phyloP scores from a whole-genome alignment of 2,888 invertebrate genomes.

The Apamea monoglypha region DNA sequence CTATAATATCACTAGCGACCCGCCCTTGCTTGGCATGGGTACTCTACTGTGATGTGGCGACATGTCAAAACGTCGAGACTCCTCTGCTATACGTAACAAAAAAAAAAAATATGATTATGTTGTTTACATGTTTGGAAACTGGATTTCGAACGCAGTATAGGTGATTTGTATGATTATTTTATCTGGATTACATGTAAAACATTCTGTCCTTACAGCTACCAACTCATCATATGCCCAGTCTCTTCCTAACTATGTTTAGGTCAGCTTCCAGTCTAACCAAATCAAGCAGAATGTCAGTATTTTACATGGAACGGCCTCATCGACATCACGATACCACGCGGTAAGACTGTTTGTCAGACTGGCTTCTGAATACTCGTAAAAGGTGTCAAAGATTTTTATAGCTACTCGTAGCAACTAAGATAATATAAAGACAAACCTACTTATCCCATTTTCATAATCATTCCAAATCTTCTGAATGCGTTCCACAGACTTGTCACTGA shows the following conservation, averaged over 20 bases:
- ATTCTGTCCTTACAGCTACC: background rate
- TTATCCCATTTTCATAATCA: conserved; percentile 84
- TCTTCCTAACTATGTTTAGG: background rate
- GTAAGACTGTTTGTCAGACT: background rate
- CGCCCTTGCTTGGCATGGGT: background rate
- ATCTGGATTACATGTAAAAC: background rate
- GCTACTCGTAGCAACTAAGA: background rate
- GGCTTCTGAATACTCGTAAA: background rate
- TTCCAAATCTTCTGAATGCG: conserved; percentile 83
- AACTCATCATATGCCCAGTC: background rate
- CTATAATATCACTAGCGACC: background rate
- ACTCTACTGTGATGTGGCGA: too few relatives aligned
- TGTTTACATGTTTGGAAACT: background rate
- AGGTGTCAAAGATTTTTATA: background rate
- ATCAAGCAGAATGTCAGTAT: background rate
- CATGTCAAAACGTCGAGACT: too few relatives aligned
- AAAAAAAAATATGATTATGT: too few relatives aligned
- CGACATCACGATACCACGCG: background rate
- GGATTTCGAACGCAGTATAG: background rate
- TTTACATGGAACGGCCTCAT: background rate
- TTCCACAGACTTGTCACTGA: conserved; percentile 80
- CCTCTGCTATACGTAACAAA: too few relatives aligned
- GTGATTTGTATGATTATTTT: background rate
- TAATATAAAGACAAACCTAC: conserved; percentile 76
- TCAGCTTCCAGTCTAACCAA: background rate